Conservation (phyloP, 2,888 invertebrate genomes). For the Megastigmus dorsalis region DNA sequence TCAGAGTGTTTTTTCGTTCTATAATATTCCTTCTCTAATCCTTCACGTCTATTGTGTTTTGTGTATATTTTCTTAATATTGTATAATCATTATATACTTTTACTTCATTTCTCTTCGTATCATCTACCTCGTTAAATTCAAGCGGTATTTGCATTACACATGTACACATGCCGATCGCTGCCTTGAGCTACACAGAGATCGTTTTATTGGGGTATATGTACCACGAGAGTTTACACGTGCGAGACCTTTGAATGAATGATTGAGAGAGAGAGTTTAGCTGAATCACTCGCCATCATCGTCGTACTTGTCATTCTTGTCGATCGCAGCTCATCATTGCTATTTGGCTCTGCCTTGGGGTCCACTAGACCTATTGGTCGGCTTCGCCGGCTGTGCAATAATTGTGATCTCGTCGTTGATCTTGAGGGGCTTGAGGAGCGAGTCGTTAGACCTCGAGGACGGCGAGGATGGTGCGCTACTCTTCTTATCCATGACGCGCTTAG, state of each 20-base stretch:
- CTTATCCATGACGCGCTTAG: slow-evolving; percentile 89
- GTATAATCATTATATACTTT: slow-evolving; percentile 53
- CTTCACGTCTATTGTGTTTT: slow-evolving; percentile 31
- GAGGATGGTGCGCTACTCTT: slow-evolving; percentile 76
- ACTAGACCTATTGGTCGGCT: slow-evolving; percentile 71
- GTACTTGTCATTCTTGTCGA: slow-evolving; percentile 65
- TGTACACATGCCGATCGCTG: slow-evolving; percentile 67
- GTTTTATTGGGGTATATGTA: slow-evolving; percentile 47
- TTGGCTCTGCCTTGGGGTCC: slow-evolving; percentile 69
- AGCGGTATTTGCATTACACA: slow-evolving; percentile 67
- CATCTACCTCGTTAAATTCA: slow-evolving; percentile 55
- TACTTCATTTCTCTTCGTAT: slow-evolving; percentile 53
- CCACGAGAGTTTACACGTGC: slow-evolving; percentile 43
- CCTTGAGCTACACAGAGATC: slow-evolving; percentile 61
- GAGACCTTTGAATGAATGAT: slow-evolving; percentile 48
- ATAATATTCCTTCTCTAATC: slow-evolving; percentile 38
- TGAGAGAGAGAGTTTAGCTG: slow-evolving; percentile 63
- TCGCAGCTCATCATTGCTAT: slow-evolving; percentile 69
- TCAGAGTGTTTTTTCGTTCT: slow-evolving; percentile 36
- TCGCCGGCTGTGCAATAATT: slow-evolving; percentile 89
- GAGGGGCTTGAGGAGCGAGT: slow-evolving; percentile 85
- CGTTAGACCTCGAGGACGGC: slow-evolving; percentile 75
- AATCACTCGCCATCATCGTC: slow-evolving; percentile 68
- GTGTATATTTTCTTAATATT: slow-evolving; percentile 23
- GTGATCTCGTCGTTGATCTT: slow-evolving; percentile 94